phyloP scores from a whole-genome alignment of 2,113 vertebrate species.

The Himantopus leucocephalus region DNA sequence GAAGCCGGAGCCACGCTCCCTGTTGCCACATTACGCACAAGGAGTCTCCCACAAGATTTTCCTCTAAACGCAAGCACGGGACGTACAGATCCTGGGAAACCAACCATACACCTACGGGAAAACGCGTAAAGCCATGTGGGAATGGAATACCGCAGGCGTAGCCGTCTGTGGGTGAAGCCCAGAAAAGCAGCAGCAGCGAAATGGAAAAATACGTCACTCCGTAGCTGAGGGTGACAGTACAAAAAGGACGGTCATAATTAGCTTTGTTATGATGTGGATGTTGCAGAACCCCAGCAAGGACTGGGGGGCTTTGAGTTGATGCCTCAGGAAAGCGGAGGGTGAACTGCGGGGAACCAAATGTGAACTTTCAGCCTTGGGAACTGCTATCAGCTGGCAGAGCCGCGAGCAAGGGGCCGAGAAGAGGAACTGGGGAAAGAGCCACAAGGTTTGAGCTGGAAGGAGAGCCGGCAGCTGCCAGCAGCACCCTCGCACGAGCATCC shows the following conservation, averaged over 20 bases:
- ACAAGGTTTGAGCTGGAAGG: neutral
- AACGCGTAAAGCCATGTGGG: neutral
- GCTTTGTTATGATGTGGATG: fast-evolving
- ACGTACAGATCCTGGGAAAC: neutral
- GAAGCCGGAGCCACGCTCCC: neutral
- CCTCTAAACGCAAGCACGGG: neutral
- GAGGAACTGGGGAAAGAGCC: fast-evolving
- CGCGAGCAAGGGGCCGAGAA: neutral
- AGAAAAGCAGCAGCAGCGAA: neutral
- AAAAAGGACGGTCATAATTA: neutral
- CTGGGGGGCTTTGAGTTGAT: neutral
- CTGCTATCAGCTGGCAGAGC: fast-evolving
- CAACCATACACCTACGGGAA: neutral
- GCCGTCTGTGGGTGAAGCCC: neutral
- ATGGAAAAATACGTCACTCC: neutral
- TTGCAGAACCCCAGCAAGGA: neutral
- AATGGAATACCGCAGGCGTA: fast-evolving
- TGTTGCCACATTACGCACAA: too few species aligned
- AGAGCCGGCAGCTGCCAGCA: neutral
- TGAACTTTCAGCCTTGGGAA: neutral
- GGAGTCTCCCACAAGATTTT: neutral
- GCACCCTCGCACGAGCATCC: neutral
- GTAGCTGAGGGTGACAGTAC: fast-evolving
- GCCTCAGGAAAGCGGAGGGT: neutral
- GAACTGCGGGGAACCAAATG: too few species aligned